Percentiles rank a stretch among this genome's conserved stretches.
These are phyloP conservation scores for Eupithecia inturbata DNA, from an alignment of 2,888 invertebrate species.

Conservation along the genomic window DNA sequence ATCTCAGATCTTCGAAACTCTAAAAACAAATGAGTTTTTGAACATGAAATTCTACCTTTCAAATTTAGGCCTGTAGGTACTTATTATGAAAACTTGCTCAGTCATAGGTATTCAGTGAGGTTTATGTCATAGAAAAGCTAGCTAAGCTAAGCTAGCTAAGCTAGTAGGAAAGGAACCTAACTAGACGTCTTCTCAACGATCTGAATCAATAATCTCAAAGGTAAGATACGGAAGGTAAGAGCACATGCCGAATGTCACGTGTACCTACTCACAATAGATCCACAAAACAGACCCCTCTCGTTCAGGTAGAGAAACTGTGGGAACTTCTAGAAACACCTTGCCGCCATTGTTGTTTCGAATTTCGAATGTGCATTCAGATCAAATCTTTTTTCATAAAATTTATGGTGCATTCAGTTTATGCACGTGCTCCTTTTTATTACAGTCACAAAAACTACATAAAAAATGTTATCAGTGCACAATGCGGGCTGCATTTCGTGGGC, in stretches of 20 bases:
- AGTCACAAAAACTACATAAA: conserved; percentile 24
- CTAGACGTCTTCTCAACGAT: neutral
- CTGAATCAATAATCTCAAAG: neutral
- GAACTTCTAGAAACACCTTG: conserved; percentile 32
- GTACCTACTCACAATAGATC: conserved; percentile 15
- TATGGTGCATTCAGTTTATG: conserved; percentile 24
- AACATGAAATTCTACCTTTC: no score
- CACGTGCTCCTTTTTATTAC: conserved; percentile 37
- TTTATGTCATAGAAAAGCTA: no score
- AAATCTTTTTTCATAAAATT: conserved; percentile 10
- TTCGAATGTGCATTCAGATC: conserved; percentile 21
- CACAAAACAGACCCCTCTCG: neutral
- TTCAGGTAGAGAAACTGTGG: conserved; percentile 45
- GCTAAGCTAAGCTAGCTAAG: no score
- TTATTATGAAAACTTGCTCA: no score
- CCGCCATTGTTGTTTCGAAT: conserved; percentile 23
- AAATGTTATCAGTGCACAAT: neutral
- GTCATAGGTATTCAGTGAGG: no score
- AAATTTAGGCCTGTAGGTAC: no score
- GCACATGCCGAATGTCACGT: conserved; percentile 26
- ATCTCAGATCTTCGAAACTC: no score
- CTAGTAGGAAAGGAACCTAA: neutral
- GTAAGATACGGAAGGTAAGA: neutral
- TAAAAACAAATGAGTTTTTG: no score
- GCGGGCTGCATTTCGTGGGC: conserved; percentile 17